Base-by-base conservation (phyloP, 2,888 invertebrate species). In the Dasysyrphus albostriatus region DNA sequence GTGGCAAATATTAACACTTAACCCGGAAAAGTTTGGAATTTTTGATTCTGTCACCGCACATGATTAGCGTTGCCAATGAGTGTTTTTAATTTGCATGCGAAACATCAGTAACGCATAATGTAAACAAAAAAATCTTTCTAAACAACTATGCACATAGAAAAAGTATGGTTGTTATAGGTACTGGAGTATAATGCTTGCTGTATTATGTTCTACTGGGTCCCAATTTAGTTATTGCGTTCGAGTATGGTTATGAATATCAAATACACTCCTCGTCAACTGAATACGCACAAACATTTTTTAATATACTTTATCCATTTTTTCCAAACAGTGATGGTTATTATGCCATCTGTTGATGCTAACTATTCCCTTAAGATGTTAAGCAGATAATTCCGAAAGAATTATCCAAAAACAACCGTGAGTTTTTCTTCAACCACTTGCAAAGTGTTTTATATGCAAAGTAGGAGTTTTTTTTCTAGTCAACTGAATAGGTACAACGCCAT, bases 181-280 rank as follows among this genome's bases (percentile, higher is more conserved):
- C 32, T n/a, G n/a, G 7, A 6, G 32, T 32, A 32, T 32, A 7
- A n/a, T 59, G 56, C 39, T 72, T 58, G 37, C 37, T 34, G 8
- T 72, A n/a, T 54, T 37, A 42, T 37, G 63, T 32, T 84, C 65
- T 54, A n/a, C 19, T 56, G 74, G 51, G 47, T 82, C 77, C 63
- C 63, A 78, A 85, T 85, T 85, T 82, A 85, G 82, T 51, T 82
- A 82, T 85, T 82, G 77, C 85, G 85, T 77, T 82, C 85, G 77
- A 51, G 73, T 51, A 49, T 5, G 29, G 51, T 77, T 24, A 34
- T 74, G 85, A 77, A 85, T 82, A 63, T 49, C 49, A 77, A 85
- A 82, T 42, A n/a, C n/a, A n/a, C n/a, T n/a, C n/a, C n/a, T n/a
- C n/a, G n/a, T n/a, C n/a, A n/a, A n/a, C n/a, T n/a, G n/a, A n/a